A percentile compares a stretch with the other conserved stretches of the same genome.
These are phyloP conservation scores for Smittia sp. DNA, from an alignment of 2,888 invertebrate genomes.

Conservation along the genomic window DNA sequence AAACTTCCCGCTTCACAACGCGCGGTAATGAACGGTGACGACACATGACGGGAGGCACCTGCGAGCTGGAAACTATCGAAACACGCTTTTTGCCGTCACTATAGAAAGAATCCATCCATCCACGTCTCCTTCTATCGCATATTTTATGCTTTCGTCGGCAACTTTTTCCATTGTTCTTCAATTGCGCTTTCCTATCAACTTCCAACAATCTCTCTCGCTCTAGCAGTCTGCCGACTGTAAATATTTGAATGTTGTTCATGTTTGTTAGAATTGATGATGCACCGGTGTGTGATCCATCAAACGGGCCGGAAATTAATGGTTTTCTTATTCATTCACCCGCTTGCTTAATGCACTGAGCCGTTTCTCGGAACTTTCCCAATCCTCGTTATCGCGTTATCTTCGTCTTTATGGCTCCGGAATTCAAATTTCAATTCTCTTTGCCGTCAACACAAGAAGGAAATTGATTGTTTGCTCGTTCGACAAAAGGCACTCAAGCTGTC, in stretches of 20 bases:
- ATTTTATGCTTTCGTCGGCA: slow-evolving; percentile 13
- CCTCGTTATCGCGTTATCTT: neutral
- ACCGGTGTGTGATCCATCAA: slow-evolving; percentile 37
- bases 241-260: slow-evolving; percentile 17
- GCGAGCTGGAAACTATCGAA: neutral
- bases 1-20: neutral
- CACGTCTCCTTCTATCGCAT: slow-evolving; percentile 10
- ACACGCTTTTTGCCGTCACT: slow-evolving; percentile 16
- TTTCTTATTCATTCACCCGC: slow-evolving; percentile 10
- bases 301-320: slow-evolving; percentile 35
- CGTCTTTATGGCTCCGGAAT: neutral
- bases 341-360: slow-evolving; percentile 13
- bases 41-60: slow-evolving; percentile 37
- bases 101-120: neutral
- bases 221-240: slow-evolving; percentile 14
- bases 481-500: slow-evolving; percentile 5
- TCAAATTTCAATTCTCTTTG: neutral
- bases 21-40: neutral
- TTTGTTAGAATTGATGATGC: slow-evolving; percentile 35
- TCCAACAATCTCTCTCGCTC: slow-evolving; percentile 28
- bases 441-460: neutral
- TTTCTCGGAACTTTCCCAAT: slow-evolving; percentile 31
- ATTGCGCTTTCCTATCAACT: slow-evolving; percentile 37
- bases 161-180: slow-evolving; percentile 24
- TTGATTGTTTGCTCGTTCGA: neutral